Evolutionary conservation across 2,113 vertebrate genomes (phyloP).

Genomic region (Grammomys surdaster): DNA sequence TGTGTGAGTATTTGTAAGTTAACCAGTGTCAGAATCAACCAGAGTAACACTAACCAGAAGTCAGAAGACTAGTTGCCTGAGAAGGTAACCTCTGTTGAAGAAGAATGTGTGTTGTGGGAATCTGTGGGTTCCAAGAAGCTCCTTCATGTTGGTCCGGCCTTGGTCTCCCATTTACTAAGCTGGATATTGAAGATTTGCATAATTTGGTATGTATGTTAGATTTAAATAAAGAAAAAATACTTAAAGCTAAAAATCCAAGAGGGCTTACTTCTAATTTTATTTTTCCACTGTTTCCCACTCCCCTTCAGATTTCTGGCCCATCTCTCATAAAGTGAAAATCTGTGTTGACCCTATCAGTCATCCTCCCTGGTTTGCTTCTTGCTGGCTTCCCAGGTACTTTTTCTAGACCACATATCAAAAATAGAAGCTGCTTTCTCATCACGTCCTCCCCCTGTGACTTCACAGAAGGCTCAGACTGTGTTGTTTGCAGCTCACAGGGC

Average conservation of each 20-base stretch:
- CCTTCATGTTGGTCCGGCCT: not conserved
- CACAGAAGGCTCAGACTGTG: slow-evolving; percentile 12
- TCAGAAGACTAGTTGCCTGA: not conserved
- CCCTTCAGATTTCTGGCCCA: not conserved
- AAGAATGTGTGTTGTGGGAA: not conserved
- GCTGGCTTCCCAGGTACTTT: slow-evolving; percentile 52
- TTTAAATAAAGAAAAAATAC: not conserved
- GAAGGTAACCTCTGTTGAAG: not conserved
- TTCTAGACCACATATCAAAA: slow-evolving; percentile 62
- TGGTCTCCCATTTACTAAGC: not conserved
- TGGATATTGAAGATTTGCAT: not conserved
- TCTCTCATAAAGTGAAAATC: slow-evolving; percentile 4
- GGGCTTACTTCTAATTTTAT: not conserved
- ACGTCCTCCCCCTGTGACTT: slow-evolving; percentile 35
- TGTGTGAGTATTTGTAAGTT: not conserved
- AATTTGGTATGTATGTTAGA: not conserved
- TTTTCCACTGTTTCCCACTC: not conserved
- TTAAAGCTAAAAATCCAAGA: not conserved
- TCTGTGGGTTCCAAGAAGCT: not conserved
- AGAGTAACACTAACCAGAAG: not conserved
- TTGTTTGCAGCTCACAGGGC: not conserved
- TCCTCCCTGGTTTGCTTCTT: slow-evolving; percentile 14
- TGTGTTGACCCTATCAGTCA: not conserved
- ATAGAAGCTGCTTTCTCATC: slow-evolving; percentile 71
- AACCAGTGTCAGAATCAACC: not conserved